Evolutionary conservation across 2,888 invertebrate genomes (phyloP), one percentile per base, ranked within the genome.

Genomic region (Trichacis sp.): DNA sequence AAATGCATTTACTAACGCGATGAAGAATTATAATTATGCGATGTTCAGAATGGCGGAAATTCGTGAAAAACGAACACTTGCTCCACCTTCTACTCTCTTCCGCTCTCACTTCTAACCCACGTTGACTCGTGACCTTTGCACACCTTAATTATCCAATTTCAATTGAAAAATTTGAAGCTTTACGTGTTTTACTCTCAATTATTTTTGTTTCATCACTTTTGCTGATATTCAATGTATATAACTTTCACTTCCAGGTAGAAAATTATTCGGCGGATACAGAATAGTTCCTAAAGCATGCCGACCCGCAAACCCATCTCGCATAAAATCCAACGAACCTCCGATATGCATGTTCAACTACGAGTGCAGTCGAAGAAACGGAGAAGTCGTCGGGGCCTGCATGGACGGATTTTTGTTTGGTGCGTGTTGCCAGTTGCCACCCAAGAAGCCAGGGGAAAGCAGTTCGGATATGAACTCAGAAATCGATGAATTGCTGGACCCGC

Each of bases 341-440:
- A 91, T 94, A 77, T 96, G 96, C 85, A 96, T 96, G 96, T 96
- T 96, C 87, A 95, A 96, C 85, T 94, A 94, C 77, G 95, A 96
- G 80, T 96, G 96, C 80, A 87, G 88, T 0, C 91, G 91, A 72
- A 87, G 93, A 66, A 90, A 89, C 0, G 96, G 96, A 0, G 90
- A 92, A 79, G 92, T 95, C 70, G 93, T 96, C 0, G 95, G 95
- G 0, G 92, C 95, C 0, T 96, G 96, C 78, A 94, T 95, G 92
- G 95, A 96, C 77, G 94, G 96, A 0, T 94, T 94, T 81, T 87
- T 94, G n/a, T 95, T 95, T 76, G 96, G 96, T 1, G 94, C 96
- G 0, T 96, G 96, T 83, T 96, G 96, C 78, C 92, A 93, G 76
- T 87, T 95, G 19, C 89, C 89, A 70, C 85, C 85, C 77, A 87